Evolutionary conservation across 1,140 invertebrate species (phyloP).

Genomic region (Nephotettix cincticeps): DNA sequence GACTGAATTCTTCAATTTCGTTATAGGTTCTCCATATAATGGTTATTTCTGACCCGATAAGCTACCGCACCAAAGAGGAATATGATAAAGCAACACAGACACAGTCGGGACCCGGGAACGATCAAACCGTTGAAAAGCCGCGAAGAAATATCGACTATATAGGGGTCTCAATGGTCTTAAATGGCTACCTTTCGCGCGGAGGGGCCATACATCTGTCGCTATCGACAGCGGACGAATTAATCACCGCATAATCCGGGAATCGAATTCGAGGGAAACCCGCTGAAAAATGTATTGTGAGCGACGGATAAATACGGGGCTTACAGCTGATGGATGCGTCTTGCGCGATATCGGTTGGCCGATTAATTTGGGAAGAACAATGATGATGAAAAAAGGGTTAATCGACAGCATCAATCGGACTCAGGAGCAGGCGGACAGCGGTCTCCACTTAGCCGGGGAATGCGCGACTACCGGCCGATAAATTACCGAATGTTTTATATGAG

Average conservation of each 20-base stretch:
- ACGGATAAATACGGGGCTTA: constrained; percentile 16
- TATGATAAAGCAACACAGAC: not conserved
- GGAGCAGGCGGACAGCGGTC: not conserved
- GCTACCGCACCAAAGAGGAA: too few species aligned
- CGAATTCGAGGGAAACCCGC: constrained; percentile 16
- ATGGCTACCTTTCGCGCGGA: constrained; percentile 11
- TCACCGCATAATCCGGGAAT: constrained; percentile 17
- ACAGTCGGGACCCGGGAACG: not conserved
- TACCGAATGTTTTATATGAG: constrained; percentile 17
- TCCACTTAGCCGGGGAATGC: not conserved
- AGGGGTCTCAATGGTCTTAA: constrained; percentile 18
- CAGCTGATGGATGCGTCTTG: constrained; percentile 15
- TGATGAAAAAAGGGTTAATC: constrained; percentile 1
- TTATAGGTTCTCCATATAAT: too few species aligned
- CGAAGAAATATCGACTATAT: constrained; percentile 17
- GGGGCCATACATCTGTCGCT: constrained; percentile 12
- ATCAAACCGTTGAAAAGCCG: not conserved
- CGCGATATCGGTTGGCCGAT: not conserved
- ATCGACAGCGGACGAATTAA: constrained; percentile 16
- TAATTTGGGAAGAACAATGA: constrained; percentile 5
- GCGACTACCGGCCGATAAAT: constrained; percentile 7
- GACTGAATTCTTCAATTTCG: too few species aligned
- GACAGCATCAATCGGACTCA: constrained; percentile 7
- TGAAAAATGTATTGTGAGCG: constrained; percentile 14
- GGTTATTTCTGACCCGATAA: too few species aligned